phyloP scores from a whole-genome alignment of 2,113 vertebrate genomes.

The Sorex fumeus region DNA sequence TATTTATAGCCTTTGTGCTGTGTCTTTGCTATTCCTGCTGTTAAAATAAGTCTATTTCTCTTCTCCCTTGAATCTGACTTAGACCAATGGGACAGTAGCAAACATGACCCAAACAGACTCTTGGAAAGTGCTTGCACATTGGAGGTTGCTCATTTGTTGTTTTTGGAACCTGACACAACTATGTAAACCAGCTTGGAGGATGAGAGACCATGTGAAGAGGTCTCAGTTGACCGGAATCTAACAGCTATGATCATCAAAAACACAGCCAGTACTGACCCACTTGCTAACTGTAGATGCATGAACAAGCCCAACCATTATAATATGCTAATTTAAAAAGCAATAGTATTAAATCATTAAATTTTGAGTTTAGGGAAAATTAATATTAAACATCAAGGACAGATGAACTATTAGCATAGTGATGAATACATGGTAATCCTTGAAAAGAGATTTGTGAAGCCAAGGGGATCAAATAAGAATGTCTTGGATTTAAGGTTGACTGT shows the following conservation, averaged over 20 bases:
- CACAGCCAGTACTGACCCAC: neutral
- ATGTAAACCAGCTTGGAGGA: neutral
- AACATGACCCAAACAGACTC: neutral
- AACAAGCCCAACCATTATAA: neutral
- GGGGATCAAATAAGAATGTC: neutral
- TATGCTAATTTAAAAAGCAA: neutral
- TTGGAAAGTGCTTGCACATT: neutral
- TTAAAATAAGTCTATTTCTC: neutral
- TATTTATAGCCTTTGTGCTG: neutral
- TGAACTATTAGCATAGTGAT: neutral
- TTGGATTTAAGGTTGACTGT: neutral
- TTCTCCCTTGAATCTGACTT: neutral
- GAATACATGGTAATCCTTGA: neutral
- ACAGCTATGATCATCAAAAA: neutral
- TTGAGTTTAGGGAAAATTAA: no score
- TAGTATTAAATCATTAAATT: neutral
- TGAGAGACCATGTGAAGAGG: neutral
- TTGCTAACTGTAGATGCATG: neutral
- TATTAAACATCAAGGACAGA: neutral
- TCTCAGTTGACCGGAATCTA: neutral
- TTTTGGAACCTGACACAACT: neutral
- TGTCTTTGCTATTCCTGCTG: neutral
- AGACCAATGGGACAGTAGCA: neutral
- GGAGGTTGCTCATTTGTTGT: neutral
- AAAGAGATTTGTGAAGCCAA: neutral